Base-by-base conservation (phyloP, 2,888 invertebrate species). In the Seira ritae region DNA sequence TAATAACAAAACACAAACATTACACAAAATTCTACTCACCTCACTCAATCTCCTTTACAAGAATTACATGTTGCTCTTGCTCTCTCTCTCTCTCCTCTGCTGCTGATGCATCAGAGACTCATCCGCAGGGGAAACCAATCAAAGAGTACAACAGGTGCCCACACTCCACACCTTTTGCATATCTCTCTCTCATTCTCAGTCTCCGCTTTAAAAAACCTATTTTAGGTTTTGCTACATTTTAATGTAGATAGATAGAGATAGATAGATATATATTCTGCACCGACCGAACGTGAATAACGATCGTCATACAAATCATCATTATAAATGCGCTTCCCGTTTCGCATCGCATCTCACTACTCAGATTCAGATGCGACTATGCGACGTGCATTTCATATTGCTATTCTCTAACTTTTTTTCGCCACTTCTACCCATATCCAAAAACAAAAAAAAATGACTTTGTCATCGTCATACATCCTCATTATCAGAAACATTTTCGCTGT, bases 121-220 rank as follows among this genome's bases (percentile, higher is more conserved):
- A 65, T 80, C 80, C 79, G 84, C 79, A 86, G 85, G 86, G 86
- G 86, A 86, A 86, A 84, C 86, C 86, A 85, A 85, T 86, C 85
- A 85, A 72, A 81, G 81, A 79, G 81, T 86, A 86, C 86, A 86
- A 86, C 86, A 86, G 86, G 86, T 86, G 86, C 86, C 85, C 84
- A 86, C 84, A 85, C 84, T 74, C 85, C 70, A 84, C 80, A 80
- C 74, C 80, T 77, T 84, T 31, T 71, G 81, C 76, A 71, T 72
- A 31, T 31, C 81, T 72, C 55, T 77, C 77, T 65, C 75, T 69
- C 73, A 74, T 80, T 81, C 55, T 55, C 55, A 55, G 3, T 55
- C 55, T 55, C 55, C 77, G 23, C 60, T 69, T 72, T 80, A 17
- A 37, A 66, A 81, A 76, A 80, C 66, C 67, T 76, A 76, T 70